Evolutionary conservation across 1,140 invertebrate species (phyloP).

Genomic region (Cylas formicarius): DNA sequence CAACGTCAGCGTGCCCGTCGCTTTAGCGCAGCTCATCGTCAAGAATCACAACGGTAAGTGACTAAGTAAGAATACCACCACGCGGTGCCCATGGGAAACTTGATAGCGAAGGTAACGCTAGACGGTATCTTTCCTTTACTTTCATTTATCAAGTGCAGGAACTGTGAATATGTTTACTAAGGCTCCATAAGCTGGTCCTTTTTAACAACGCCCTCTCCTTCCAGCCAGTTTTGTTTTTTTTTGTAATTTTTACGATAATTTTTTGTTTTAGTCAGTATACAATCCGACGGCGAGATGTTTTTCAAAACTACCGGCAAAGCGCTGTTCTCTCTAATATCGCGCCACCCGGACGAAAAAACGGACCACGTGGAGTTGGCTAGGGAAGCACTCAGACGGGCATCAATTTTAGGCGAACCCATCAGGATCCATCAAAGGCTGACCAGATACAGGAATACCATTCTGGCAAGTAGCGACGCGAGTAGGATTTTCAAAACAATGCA

Average conservation of each 20-base stretch:
- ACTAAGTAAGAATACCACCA: too few relatives aligned
- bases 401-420: constrained; percentile 62
- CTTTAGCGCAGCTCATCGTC: constrained; percentile 36
- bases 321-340: constrained; percentile 47
- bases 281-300: constrained; percentile 62
- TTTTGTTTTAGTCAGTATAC: constrained; percentile 48
- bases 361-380: constrained; percentile 58
- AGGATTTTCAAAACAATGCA: constrained; percentile 1
- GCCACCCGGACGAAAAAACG: constrained; percentile 53
- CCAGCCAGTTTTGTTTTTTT: too few relatives aligned
- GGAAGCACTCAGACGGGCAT: constrained; percentile 61
- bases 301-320: constrained; percentile 60
- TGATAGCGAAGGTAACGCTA: not conserved
- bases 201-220: too few relatives aligned
- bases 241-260: too few relatives aligned
- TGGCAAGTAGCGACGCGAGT: constrained; percentile 44
- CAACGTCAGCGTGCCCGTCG: constrained; percentile 34
- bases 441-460: constrained; percentile 58
- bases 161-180: too few relatives aligned
- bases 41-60: constrained; percentile 34
- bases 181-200: too few relatives aligned
- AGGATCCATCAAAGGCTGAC: constrained; percentile 60
- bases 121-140: too few relatives aligned
- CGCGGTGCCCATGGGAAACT: not conserved
- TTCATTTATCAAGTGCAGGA: too few relatives aligned